These are phyloP conservation scores for Drosophila suboccidentalis DNA, from an alignment of 2,888 invertebrate genomes.

Conservation along the genomic window DNA sequence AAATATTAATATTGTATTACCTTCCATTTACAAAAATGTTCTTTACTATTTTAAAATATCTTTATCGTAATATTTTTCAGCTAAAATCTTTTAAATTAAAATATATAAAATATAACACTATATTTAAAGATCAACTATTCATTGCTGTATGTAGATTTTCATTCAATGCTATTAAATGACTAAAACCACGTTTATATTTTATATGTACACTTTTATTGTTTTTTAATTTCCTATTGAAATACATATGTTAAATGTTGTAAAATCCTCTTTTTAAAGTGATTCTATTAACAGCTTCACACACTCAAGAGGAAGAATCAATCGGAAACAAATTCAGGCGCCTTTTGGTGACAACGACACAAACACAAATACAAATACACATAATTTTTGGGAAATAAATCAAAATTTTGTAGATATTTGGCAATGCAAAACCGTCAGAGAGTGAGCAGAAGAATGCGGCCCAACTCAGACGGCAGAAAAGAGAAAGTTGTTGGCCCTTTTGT, in stretches of 20 bases:
- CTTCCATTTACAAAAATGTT: background rate
- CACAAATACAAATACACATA: slow-evolving; percentile 35
- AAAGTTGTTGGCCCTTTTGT: slow-evolving; percentile 76
- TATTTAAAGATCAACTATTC: no score
- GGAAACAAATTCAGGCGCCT: slow-evolving; percentile 52
- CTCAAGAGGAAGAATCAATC: slow-evolving; percentile 11
- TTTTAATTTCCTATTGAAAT: background rate
- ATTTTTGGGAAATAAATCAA: slow-evolving; percentile 67
- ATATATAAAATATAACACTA: no score
- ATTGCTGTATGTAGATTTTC: no score
- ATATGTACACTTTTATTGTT: no score
- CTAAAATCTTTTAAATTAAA: no score
- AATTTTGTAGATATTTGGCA: slow-evolving; percentile 61
- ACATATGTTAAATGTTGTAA: background rate
- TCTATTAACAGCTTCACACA: background rate
- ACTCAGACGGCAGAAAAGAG: slow-evolving; percentile 70
- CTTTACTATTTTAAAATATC: background rate
- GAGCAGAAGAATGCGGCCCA: slow-evolving; percentile 42
- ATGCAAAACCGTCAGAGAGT: slow-evolving; percentile 34
- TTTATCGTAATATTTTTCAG: background rate
- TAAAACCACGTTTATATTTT: no score
- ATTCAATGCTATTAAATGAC: no score
- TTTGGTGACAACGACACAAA: slow-evolving; percentile 55
- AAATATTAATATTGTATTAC: background rate
- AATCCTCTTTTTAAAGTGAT: no score